Base-by-base conservation (phyloP, 1,140 invertebrate species). In the Aphaenogaster rudis region DNA sequence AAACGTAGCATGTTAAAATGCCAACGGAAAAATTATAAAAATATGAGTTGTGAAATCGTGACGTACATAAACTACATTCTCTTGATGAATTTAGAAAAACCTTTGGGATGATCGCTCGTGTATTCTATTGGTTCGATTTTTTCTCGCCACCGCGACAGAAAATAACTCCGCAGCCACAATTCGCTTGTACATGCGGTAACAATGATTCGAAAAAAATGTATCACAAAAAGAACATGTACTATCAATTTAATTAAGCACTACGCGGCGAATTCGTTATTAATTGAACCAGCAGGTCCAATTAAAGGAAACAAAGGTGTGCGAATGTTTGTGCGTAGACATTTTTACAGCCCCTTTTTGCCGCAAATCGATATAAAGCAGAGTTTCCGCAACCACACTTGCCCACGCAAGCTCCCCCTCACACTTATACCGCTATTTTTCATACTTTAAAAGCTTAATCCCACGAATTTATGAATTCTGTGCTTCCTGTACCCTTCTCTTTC, bases 351-450 rank as follows among this genome's bases (percentile, higher is more conserved):
- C n/a, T 84, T 80, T 81, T 78, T 33, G n/a, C 59, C 45, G n/a
- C 36, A 39, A 90, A 87, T 88, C 72, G 28, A 85, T 89, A 88
- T 87, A 52, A 67, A 85, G 21, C 76, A n/a, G 59, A 72, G 13
- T 52, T 66, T 48, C 13, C 61, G 21, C 66, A 13, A 11, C 39
- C 50, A 67, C 52, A 69, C 52, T 84, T 59, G 13, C 28, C 13
- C 48, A 33, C 13, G n/a, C 66, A n/a, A 45, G 21, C 0, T 42
- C 21, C n/a, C n/a, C 54, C 45, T 64, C 28, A 42, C 52, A 71
- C 71, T 90, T 89, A 88, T 89, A 89, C 86, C 39, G 74, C 67
- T 88, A 88, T 92, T 93, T 93, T 92, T 93, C 90, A 90, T 87
- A 77, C 90, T 92, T 90, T 88, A 86, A 39, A 76, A 76, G 50